phyloP scores from a whole-genome alignment of 2,113 vertebrate genomes.

The Aspidoscelis tigris region DNA sequence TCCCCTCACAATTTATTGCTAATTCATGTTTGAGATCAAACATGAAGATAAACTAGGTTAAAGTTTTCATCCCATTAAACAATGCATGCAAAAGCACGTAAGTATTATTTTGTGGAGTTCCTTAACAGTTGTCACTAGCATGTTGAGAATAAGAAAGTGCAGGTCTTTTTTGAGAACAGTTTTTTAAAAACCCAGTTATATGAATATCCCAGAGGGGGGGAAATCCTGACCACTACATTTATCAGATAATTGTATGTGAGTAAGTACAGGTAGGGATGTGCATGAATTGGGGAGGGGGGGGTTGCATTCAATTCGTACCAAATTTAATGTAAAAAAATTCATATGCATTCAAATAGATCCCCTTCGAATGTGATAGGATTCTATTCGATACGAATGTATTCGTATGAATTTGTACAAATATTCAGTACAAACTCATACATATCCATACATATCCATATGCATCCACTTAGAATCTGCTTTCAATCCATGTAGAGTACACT shows the following conservation, averaged over 20 bases:
- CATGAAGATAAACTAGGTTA: slow-evolving; percentile 47
- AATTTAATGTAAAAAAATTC: no score
- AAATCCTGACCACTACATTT: neutral
- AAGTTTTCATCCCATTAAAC: neutral
- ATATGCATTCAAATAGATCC: neutral
- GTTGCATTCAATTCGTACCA: no score
- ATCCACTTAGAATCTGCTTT: no score
- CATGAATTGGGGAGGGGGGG: no score
- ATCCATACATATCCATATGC: no score
- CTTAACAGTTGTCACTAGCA: neutral
- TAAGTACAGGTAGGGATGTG: neutral
- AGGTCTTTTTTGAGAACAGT: neutral
- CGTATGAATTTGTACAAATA: no score
- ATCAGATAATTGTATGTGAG: neutral
- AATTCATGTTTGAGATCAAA: slow-evolving; percentile 48
- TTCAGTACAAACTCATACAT: no score
- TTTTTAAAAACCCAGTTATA: slow-evolving; percentile 2
- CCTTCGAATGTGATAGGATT: no score
- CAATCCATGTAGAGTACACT: no score
- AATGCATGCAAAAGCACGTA: neutral
- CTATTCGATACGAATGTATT: no score
- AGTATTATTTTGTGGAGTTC: neutral
- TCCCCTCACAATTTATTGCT: slow-evolving; percentile 15
- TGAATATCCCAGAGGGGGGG: neutral
- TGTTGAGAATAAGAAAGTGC: neutral